Conservation (phyloP, 2,888 invertebrate species). For the Herminia tarsipennalis region DNA sequence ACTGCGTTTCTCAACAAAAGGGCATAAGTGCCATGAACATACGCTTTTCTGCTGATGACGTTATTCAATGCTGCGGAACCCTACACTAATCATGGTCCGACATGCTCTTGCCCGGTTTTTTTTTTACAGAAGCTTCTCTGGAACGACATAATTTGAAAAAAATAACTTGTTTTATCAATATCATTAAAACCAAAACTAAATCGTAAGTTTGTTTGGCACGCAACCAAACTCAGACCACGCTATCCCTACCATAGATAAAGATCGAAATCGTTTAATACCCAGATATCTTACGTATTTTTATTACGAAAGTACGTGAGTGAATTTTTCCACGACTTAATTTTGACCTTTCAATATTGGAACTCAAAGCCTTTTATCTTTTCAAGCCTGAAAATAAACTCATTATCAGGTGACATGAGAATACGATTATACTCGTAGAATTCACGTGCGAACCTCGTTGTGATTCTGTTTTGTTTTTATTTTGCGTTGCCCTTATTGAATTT, state of each 20-base stretch:
- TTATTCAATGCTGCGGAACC: too few relatives aligned
- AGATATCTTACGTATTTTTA: constrained; percentile 33
- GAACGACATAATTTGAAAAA: too few relatives aligned
- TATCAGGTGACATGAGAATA: constrained; percentile 51
- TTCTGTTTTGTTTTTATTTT: constrained; percentile 8
- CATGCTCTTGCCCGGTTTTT: too few relatives aligned
- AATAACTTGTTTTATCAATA: too few relatives aligned
- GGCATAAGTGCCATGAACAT: too few relatives aligned
- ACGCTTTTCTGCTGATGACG: too few relatives aligned
- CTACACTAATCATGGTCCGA: too few relatives aligned
- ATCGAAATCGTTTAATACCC: constrained; percentile 25
- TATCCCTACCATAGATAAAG: constrained; percentile 13
- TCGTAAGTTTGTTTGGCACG: background rate
- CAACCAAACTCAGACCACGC: background rate
- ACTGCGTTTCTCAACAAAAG: too few relatives aligned
- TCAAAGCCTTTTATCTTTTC: constrained; percentile 49
- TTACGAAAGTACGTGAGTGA: constrained; percentile 24
- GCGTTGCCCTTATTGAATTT: constrained; percentile 29
- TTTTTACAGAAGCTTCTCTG: too few relatives aligned
- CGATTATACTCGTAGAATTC: constrained; percentile 34
- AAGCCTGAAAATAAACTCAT: constrained; percentile 52
- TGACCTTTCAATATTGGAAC: constrained; percentile 45
- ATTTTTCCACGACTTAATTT: constrained; percentile 35
- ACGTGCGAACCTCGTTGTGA: constrained; percentile 9
- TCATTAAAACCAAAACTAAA: background rate